phyloP scores from a whole-genome alignment of 2,888 invertebrate genomes.

The Mythimna lalbum region DNA sequence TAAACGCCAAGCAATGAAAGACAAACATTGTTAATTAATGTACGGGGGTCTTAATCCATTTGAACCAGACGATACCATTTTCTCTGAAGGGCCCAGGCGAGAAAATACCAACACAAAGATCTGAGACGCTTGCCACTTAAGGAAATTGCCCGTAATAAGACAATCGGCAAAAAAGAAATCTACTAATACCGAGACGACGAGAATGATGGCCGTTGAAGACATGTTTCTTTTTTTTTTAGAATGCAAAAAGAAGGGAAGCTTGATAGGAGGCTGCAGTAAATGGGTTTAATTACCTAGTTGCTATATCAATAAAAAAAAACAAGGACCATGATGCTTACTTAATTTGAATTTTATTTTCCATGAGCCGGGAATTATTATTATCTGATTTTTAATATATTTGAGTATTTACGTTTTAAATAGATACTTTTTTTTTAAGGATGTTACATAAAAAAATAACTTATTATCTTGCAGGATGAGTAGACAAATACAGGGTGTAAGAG shows the following conservation, averaged over 20 bases:
- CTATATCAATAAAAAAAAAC: too few relatives aligned
- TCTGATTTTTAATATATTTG: too few relatives aligned
- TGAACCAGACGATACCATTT: constrained; percentile 57
- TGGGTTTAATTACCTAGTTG: neutral
- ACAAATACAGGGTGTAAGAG: too few relatives aligned
- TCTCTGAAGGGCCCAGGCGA: constrained; percentile 48
- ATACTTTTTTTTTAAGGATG: too few relatives aligned
- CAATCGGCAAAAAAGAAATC: constrained; percentile 72
- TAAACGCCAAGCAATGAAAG: constrained; percentile 47
- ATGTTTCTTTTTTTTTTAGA: constrained; percentile 42
- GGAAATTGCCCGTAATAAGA: constrained; percentile 74
- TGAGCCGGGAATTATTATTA: too few relatives aligned
- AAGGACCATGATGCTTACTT: too few relatives aligned
- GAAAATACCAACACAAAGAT: constrained; percentile 63
- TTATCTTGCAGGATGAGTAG: too few relatives aligned
- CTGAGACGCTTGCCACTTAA: constrained; percentile 69
- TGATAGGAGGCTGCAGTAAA: neutral
- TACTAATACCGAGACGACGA: constrained; percentile 61
- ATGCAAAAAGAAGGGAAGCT: constrained; percentile 5
- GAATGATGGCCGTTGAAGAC: constrained; percentile 62
- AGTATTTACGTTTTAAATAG: too few relatives aligned
- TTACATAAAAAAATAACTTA: too few relatives aligned
- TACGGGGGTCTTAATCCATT: constrained; percentile 59
- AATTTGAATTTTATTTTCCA: too few relatives aligned
- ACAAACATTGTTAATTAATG: constrained; percentile 61